Percentiles rank a stretch among this genome's conserved stretches.
Conservation (phyloP, 2,888 invertebrate species). For the Entomobrya multifasciata region DNA sequence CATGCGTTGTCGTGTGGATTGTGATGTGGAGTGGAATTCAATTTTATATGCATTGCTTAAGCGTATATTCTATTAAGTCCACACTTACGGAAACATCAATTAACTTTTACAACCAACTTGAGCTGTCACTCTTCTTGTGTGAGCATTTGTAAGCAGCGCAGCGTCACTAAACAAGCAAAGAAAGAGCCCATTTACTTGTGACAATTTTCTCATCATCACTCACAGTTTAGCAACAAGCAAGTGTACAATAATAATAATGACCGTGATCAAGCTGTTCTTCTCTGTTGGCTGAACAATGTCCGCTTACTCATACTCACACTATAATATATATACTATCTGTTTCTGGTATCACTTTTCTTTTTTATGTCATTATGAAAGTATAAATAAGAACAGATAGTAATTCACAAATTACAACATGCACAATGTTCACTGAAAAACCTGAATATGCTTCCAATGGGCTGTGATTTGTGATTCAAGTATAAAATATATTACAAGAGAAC, state of each 20-base stretch:
- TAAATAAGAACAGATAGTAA: too few relatives aligned
- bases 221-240: background rate
- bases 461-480: too few relatives aligned
- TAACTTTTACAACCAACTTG: slow-evolving; percentile 63
- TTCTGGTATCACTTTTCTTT: background rate
- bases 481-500: too few relatives aligned
- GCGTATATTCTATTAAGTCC: background rate
- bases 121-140: slow-evolving; percentile 29
- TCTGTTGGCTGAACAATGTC: background rate
- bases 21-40: background rate
- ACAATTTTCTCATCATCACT: slow-evolving; percentile 59
- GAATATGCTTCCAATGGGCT: too few relatives aligned
- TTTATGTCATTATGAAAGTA: too few relatives aligned
- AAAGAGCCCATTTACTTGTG: slow-evolving; percentile 38
- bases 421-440: too few relatives aligned
- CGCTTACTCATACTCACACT: background rate
- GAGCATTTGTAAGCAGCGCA: background rate
- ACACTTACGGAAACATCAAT: slow-evolving; percentile 62
- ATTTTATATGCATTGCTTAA: too few relatives aligned
- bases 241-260: too few relatives aligned
- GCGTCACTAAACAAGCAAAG: background rate
- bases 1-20: background rate
- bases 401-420: too few relatives aligned
- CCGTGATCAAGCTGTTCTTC: too few relatives aligned
- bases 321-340: too few relatives aligned